phyloP scores from a whole-genome alignment of 2,113 vertebrate genomes.

The Calidris pygmaea region DNA sequence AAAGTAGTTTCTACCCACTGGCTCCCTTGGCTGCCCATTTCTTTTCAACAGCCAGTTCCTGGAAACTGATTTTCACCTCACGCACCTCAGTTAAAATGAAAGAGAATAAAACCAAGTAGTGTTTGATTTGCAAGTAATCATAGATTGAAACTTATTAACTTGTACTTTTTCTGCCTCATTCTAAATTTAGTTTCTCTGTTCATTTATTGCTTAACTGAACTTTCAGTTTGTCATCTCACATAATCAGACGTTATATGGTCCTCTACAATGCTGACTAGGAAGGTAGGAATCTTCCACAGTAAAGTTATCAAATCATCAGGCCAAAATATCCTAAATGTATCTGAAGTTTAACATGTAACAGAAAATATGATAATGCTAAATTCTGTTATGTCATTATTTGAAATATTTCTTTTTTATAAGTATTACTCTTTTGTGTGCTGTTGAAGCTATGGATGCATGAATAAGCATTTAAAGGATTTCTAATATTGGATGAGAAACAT shows the following conservation, averaged over 20 bases:
- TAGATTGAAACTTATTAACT: not conserved
- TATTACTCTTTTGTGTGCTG: not conserved
- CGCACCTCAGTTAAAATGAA: not conserved
- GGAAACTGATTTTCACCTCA: not conserved
- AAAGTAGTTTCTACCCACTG: not conserved
- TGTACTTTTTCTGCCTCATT: not conserved
- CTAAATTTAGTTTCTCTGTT: not conserved
- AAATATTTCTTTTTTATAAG: not conserved
- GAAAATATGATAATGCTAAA: not conserved
- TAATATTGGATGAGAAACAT: not conserved
- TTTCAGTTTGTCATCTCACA: not conserved
- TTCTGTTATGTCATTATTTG: not conserved
- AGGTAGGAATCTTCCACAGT: not conserved
- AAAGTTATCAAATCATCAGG: not conserved
- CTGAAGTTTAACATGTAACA: not conserved
- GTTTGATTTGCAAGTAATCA: not conserved
- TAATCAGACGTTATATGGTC: rapidly evolving
- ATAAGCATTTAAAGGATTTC: not conserved
- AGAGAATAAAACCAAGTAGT: not conserved
- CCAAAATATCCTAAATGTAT: not conserved
- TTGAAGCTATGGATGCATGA: rapidly evolving
- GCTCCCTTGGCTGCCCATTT: not conserved
- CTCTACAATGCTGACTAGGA: not conserved
- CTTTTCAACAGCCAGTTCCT: not conserved
- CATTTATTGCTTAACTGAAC: not conserved